These are phyloP conservation scores for Dolomedes plantarius DNA, from an alignment of 2,888 invertebrate species.

Conservation along the genomic window DNA sequence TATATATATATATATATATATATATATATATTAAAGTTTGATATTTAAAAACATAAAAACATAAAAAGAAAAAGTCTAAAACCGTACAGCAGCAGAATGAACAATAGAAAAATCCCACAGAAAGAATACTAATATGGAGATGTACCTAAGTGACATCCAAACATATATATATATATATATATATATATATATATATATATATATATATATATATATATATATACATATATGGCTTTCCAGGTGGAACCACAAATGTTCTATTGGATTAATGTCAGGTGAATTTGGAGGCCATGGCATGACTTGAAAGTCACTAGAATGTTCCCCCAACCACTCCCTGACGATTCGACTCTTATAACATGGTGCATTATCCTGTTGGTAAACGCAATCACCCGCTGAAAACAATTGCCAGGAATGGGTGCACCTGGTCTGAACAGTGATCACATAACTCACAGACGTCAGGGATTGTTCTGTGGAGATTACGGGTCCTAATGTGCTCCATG, in stretches of 20 bases:
- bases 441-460: not conserved
- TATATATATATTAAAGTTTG: too few relatives aligned
- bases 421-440: constrained; percentile 7
- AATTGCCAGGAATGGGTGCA: constrained; percentile 13
- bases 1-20: too few relatives aligned
- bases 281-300: not conserved
- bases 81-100: too few relatives aligned
- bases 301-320: not conserved
- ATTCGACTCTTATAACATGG: not conserved
- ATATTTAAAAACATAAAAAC: too few relatives aligned
- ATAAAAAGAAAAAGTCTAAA: too few relatives aligned
- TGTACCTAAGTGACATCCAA: too few relatives aligned
- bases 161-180: too few relatives aligned
- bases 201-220: too few relatives aligned
- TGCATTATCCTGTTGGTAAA: constrained; percentile 2
- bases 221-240: too few relatives aligned
- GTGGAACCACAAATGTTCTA: not conserved
- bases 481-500: constrained; percentile 4
- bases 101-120: too few relatives aligned
- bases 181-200: too few relatives aligned
- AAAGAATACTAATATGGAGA: too few relatives aligned
- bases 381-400: not conserved
- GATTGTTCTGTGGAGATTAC: constrained; percentile 16
- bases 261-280: not conserved
- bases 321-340: not conserved